Base-by-base conservation (phyloP, 2,888 invertebrate species). In the Trypoxylon attenuatum region DNA sequence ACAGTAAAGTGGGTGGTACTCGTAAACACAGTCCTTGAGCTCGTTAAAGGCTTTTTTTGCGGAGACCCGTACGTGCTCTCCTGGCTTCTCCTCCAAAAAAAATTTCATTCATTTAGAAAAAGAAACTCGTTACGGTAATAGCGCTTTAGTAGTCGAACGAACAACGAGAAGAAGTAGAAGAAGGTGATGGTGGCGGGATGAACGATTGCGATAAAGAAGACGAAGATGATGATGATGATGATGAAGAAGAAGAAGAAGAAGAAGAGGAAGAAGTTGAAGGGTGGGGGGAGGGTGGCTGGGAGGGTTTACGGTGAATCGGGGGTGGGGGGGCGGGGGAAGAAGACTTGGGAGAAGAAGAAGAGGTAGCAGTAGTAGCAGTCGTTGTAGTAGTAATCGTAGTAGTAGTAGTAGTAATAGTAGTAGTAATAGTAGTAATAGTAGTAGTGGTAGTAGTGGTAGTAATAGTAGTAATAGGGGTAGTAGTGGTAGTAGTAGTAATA, bases 1-100 rank as follows among this genome's bases (percentile, higher is more conserved):
- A 78, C 74, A 77, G 72, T 77, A 78, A 73, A 71, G 69, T 74
- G 70, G 73, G 75, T 76, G 75, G 71, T 76, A 71, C 69, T 74
- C 69, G 73, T 76, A 78, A 79, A 81, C 77, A 77, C 79, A 81
- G 76, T 82, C 77, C 83, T 81, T 82, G 82, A 84, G 81, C 83
- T 83, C 79, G 77, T 82, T 77, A 82, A 84, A 81, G 83, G 83
- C 82, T 79, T 83, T 71, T 54, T 62, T 58, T 47, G n/a, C 57
- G 69, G 65, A 74, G 74, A 71, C 59, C 58, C 69, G 52, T 55
- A 47, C 57, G 63, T 49, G 55, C 54, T 64, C 60, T 54, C 50
- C 39, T 53, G 53, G 58, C 51, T 60, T 65, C 59, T 64, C 66
- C 62, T 45, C 51, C 64, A 51, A 29, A 63, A 66, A 58, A 69